Evolutionary conservation across 2,797 vertebrate genomes (phyloP).

Genomic region (Potorous gilbertii): DNA sequence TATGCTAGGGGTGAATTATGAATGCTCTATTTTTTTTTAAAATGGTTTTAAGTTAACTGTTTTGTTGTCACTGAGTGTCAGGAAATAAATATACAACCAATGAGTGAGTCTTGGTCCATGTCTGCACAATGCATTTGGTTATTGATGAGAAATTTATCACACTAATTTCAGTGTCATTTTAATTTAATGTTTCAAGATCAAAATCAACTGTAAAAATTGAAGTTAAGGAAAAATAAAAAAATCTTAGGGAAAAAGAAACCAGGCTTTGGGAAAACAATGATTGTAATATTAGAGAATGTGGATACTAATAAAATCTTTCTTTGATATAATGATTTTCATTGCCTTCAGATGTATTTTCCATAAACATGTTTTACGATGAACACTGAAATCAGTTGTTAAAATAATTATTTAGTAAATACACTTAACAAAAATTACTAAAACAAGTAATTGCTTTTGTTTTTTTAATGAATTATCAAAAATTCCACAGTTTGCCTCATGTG

Average conservation of each 20-base stretch:
- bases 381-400: too few species aligned
- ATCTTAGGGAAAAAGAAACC: neutral
- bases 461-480: too few species aligned
- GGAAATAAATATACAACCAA: neutral
- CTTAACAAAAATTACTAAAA: neutral
- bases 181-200: neutral
- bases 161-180: constrained; percentile 17
- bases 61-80: neutral
- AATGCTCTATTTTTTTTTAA: neutral
- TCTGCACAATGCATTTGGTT: neutral
- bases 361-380: too few species aligned
- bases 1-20: constrained; percentile 24
- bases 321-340: too few species aligned
- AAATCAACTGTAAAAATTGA: neutral
- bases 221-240: neutral
- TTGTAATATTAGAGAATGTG: too few species aligned
- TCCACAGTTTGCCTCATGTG: too few species aligned
- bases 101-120: neutral
- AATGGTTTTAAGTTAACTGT: neutral
- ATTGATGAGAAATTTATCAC: neutral
- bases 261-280: too few species aligned
- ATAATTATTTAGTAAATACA: neutral
- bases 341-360: too few species aligned
- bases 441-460: too few species aligned
- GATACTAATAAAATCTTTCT: too few species aligned